Evolutionary conservation across 2,888 invertebrate genomes (phyloP), one percentile per base, ranked within the genome.

Genomic region (Tethea ocularis): DNA sequence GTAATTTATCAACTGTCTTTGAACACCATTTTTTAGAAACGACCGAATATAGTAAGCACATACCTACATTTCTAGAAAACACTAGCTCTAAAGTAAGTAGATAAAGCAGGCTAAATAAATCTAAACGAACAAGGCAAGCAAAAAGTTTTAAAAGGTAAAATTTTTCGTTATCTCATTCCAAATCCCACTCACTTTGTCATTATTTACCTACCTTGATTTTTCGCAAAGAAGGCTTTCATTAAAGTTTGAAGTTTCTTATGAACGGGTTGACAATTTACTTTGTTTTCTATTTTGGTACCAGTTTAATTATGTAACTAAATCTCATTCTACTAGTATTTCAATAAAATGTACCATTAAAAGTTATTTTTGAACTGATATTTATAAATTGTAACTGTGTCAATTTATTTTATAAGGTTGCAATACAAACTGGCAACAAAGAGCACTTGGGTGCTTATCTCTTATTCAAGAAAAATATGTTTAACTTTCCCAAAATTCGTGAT

Each of bases 341-440:
- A 20, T 46, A 20, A 46, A 46, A 17, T 20, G 10, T 20, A 6
- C 7, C 46, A 20, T 46, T n/a, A 20, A 46, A 46, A 20, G 36
- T 11, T 38, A 38, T n/a, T 38, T 38, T 15, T 15, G 13, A 36
- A 13, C 38, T 38, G 38, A 10, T 41, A n/a, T 38, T 15, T 20
- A 20, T 20, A 46, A 17, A 46, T n/a, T n/a, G n/a, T 38, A 38
- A 15, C 38, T 1, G 1, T 38, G 6, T 38, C 7, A 7, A 38
- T 38, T 6, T 15, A n/a, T n/a, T 0, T 53, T 26, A 41, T 8
- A 54, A 54, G 54, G 54, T 22, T 54, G 54, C 54, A 54, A 22
- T 36, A 22, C 26, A 36, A 54, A 54, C 22, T 54, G 20, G 26
- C 22, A 33, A 54, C n/a, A 33, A 22, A 22, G 20, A 36, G 33